A percentile compares a stretch with the other conserved stretches of the same genome.
Conservation (phyloP, 2,113 vertebrate species). For the Meles meles region DNA sequence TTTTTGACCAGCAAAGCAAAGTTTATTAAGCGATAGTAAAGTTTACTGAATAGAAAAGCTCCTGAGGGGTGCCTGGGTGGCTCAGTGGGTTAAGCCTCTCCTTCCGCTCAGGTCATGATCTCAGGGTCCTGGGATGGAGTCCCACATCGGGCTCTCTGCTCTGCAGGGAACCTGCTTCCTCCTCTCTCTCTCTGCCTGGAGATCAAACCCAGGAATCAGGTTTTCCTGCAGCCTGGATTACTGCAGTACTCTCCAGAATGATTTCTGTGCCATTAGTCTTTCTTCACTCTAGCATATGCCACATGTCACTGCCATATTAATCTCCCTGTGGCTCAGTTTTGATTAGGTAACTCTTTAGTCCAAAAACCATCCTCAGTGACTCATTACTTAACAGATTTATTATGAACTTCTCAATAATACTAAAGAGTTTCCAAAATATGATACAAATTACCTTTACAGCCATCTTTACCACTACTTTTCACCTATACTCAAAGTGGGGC, state of each 20-base stretch:
- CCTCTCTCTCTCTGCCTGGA: too few species aligned
- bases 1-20: background rate
- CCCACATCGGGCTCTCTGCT: too few species aligned
- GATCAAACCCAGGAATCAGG: background rate
- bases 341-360: background rate
- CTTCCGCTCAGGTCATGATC: too few species aligned
- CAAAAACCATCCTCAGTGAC: background rate
- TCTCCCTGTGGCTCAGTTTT: background rate
- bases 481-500: background rate
- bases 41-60: too few species aligned
- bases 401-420: background rate
- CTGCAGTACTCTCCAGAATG: background rate
- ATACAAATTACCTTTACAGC: background rate
- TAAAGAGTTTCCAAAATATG: background rate
- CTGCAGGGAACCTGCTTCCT: too few species aligned
- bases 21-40: background rate
- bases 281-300: background rate
- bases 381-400: constrained; percentile 10
- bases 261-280: background rate
- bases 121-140: too few species aligned
- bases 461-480: background rate
- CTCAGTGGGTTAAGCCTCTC: too few species aligned
- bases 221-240: background rate
- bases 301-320: background rate
- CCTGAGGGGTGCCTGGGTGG: too few species aligned